These are phyloP conservation scores for Tiphia femorata DNA, from an alignment of 2,888 invertebrate genomes.

Conservation along the genomic window DNA sequence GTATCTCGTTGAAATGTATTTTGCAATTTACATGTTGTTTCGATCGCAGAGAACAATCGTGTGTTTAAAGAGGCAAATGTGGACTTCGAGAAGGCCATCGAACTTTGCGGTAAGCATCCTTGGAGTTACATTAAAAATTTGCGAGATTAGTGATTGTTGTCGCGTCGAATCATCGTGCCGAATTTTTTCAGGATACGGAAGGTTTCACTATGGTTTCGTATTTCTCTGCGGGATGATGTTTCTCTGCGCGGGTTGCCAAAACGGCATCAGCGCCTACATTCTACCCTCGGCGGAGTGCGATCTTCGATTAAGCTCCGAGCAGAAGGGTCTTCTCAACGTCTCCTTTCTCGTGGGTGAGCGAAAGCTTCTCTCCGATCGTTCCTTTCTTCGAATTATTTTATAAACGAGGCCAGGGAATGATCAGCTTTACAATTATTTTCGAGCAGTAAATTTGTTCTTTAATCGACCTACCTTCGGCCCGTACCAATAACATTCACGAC, in stretches of 20 bases:
- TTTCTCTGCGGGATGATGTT: conserved; percentile 77
- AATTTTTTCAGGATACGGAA: conserved; percentile 74
- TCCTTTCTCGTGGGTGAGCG: conserved; percentile 78
- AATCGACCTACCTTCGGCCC: no score
- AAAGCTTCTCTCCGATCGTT: no score
- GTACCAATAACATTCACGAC: no score
- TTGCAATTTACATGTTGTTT: conserved; percentile 5
- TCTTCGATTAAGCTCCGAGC: conserved; percentile 74
- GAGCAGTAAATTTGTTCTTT: no score
- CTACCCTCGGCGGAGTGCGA: conserved; percentile 82
- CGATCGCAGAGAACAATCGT: conserved; percentile 43
- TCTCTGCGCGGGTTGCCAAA: conserved; percentile 76
- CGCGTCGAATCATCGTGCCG: neutral
- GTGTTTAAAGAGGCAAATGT: conserved; percentile 42
- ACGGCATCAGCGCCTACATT: conserved; percentile 79
- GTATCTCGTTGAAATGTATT: neutral
- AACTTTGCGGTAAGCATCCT: conserved; percentile 51
- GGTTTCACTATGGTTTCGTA: conserved; percentile 76
- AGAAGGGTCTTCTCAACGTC: conserved; percentile 80
- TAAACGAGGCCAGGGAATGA: neutral
- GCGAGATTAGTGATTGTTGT: neutral
- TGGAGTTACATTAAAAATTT: neutral
- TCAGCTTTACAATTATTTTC: no score
- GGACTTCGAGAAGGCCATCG: conserved; percentile 57
- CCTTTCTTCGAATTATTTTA: no score